These are phyloP conservation scores for Pentalonia nigronervosa DNA, from an alignment of 1,140 invertebrate genomes.

Conservation along the genomic window DNA sequence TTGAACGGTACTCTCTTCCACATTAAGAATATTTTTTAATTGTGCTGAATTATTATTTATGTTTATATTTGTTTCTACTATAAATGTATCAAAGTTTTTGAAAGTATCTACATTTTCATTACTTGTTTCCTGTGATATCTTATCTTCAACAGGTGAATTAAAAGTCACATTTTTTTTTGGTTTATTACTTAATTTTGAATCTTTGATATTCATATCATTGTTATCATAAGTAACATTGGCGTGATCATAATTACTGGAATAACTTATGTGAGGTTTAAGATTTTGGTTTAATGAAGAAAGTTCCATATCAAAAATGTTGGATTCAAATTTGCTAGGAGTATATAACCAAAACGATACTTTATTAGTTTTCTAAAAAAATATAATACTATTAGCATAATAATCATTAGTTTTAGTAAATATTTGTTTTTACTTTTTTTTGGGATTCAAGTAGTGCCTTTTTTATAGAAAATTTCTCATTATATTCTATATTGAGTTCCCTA, in stretches of 20 bases:
- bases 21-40: background rate
- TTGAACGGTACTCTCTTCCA: background rate
- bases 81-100: background rate
- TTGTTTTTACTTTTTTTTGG: conserved; percentile 9
- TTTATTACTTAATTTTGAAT: background rate
- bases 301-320: background rate
- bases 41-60: background rate
- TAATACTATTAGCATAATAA: background rate
- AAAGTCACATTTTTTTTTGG: background rate
- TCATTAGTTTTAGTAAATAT: background rate
- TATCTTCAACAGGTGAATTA: background rate
- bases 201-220: background rate
- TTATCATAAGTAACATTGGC: background rate
- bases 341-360: background rate
- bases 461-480: background rate
- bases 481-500: background rate
- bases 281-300: background rate
- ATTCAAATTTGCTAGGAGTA: background rate
- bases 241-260: background rate
- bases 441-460: conserved; percentile 21
- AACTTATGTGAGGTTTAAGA: background rate
- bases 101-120: background rate
- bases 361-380: background rate
- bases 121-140: background rate
- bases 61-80: background rate